Conservation (phyloP, 2,888 invertebrate genomes). For the Uloborus plumipes region DNA sequence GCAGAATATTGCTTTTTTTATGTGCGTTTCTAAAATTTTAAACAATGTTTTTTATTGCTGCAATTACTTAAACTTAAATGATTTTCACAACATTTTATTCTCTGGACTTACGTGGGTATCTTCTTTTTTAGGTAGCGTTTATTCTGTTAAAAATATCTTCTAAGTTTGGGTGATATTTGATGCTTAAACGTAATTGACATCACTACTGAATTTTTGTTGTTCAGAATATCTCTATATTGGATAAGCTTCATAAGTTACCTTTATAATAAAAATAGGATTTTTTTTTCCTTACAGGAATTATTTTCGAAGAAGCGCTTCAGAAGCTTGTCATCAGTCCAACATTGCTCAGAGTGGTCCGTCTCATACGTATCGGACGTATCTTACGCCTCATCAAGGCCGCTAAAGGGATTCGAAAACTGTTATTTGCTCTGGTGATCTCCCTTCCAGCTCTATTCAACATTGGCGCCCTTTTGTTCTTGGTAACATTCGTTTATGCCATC, state of each 20-base stretch:
- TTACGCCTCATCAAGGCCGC: constrained; percentile 97
- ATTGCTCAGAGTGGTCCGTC: constrained; percentile 95
- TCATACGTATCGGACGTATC: constrained; percentile 97
- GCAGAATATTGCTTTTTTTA: too few relatives aligned
- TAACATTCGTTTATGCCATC: constrained; percentile 99
- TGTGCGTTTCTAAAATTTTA: too few relatives aligned
- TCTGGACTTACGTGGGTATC: too few relatives aligned
- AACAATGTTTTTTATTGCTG: too few relatives aligned
- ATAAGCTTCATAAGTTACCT: too few relatives aligned
- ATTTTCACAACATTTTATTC: not conserved
- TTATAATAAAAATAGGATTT: too few relatives aligned
- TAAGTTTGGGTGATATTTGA: too few relatives aligned
- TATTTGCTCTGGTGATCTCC: constrained; percentile 98
- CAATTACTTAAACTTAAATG: not conserved
- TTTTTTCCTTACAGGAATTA: constrained; percentile 80
- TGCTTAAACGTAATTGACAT: too few relatives aligned
- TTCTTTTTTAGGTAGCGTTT: too few relatives aligned
- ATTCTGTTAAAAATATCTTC: too few relatives aligned
- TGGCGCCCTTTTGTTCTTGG: constrained; percentile 95
- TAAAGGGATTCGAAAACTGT: constrained; percentile 95
- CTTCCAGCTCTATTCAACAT: constrained; percentile 99
- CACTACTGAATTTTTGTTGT: too few relatives aligned
- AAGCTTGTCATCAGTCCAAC: constrained; percentile 98
- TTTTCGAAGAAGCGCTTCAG: constrained; percentile 95
- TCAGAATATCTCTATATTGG: too few relatives aligned